Conservation (phyloP, 2,797 vertebrate genomes). For the Pantherophis alleghaniensis region DNA sequence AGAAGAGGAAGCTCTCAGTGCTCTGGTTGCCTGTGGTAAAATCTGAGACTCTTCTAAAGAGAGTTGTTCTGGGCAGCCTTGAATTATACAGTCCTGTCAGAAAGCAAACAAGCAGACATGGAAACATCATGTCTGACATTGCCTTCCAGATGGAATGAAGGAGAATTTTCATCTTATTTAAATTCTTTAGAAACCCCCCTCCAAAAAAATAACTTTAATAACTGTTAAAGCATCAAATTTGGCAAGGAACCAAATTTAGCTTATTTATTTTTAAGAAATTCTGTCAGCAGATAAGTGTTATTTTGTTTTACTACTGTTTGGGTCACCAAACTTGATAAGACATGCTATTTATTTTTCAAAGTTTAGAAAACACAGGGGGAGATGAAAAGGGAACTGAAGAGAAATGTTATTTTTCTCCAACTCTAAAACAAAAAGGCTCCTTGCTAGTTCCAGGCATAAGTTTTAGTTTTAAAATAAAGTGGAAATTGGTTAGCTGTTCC, state of each 20-base stretch:
- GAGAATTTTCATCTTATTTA: conserved; percentile 48
- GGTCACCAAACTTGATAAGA: conserved; percentile 37
- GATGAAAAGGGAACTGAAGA: conserved; percentile 35
- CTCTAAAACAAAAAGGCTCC: conserved; percentile 47
- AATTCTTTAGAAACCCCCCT: conserved; percentile 9
- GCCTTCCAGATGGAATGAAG: conserved; percentile 15
- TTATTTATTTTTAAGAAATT: conserved; percentile 56
- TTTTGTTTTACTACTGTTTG: conserved; percentile 38
- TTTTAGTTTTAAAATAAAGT: conserved; percentile 39
- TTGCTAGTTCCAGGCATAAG: conserved; percentile 6
- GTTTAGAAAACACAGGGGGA: conserved; percentile 49
- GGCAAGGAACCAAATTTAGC: conserved; percentile 42
- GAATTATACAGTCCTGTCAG: conserved; percentile 26
- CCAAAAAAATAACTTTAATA: conserved; percentile 12
- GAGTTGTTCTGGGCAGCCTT: conserved; percentile 12
- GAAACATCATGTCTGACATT: conserved; percentile 36
- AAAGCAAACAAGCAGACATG: conserved; percentile 17
- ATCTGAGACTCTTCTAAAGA: conserved; percentile 40
- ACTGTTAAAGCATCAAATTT: conserved; percentile 42
- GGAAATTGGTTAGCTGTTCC: conserved; percentile 37
- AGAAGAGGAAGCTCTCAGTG: background rate
- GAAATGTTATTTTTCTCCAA: conserved; percentile 49
- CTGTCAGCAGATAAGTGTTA: conserved; percentile 44
- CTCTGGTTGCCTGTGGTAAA: conserved; percentile 44
- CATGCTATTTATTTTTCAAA: conserved; percentile 69